A percentile compares a stretch with the other conserved stretches of the same genome.
Evolutionary conservation across 2,113 vertebrate genomes (phyloP).

Genomic region (Ptilonorhynchus violaceus): DNA sequence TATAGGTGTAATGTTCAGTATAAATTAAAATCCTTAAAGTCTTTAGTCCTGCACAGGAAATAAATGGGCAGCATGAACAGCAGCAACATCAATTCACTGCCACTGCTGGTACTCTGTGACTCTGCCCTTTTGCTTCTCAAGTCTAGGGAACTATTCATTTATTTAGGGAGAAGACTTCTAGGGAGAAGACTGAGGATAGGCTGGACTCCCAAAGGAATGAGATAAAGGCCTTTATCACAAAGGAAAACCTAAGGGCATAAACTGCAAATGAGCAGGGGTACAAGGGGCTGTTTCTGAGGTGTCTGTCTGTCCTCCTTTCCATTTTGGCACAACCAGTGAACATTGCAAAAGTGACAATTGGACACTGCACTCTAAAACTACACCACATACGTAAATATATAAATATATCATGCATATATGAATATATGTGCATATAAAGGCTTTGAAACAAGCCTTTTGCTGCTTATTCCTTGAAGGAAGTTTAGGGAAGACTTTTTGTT

Average conservation of each 20-base stretch:
- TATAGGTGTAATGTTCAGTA: background rate
- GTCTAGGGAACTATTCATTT: background rate
- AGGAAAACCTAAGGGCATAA: background rate
- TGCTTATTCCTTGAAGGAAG: background rate
- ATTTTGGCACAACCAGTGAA: background rate
- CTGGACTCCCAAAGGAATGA: background rate
- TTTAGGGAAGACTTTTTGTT: background rate
- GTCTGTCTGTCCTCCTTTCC: background rate
- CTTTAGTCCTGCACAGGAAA: background rate
- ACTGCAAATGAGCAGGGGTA: background rate
- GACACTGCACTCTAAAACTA: background rate
- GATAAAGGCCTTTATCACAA: background rate
- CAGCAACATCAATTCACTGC: background rate
- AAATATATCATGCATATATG: no score
- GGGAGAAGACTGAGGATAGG: background rate
- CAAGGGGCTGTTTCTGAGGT: background rate
- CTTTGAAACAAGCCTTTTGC: background rate
- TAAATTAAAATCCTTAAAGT: background rate
- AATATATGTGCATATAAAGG: no score
- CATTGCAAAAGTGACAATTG: background rate
- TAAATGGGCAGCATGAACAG: background rate
- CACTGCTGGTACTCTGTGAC: background rate
- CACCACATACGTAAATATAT: background rate
- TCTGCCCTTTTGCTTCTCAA: slow-evolving; percentile 5
- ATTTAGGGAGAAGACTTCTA: background rate